A percentile compares a stretch with the other conserved stretches of the same genome.
phyloP scores from a whole-genome alignment of 2,797 vertebrate genomes.

The Sylvilagus floridanus region DNA sequence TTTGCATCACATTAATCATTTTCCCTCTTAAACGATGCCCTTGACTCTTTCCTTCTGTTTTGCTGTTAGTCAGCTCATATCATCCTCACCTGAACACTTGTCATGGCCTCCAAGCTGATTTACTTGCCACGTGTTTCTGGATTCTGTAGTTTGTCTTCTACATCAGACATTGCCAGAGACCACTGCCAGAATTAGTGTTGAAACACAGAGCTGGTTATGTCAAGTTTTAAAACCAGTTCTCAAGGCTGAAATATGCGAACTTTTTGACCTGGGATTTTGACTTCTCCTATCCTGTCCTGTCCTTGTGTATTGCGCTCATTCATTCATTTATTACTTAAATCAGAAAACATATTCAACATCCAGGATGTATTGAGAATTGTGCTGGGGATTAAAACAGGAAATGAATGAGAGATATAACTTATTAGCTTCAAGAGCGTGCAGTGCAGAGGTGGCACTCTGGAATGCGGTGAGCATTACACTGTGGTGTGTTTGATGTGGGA shows the following conservation, averaged over 20 bases:
- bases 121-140: neutral
- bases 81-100: neutral
- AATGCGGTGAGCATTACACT: too few relatives aligned
- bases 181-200: neutral
- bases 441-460: neutral
- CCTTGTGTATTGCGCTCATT: neutral
- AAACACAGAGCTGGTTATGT: neutral
- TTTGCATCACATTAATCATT: neutral
- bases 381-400: neutral
- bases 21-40: neutral
- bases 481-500: neutral
- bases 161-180: neutral
- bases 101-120: neutral
- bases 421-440: neutral
- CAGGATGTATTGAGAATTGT: neutral
- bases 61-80: neutral
- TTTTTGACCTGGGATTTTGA: neutral
- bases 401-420: neutral
- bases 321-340: constrained; percentile 7
- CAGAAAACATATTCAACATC: neutral
- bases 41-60: neutral
- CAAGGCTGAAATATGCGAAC: neutral
- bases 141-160: neutral
- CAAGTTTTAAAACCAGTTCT: neutral
- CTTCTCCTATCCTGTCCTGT: neutral